A percentile compares a stretch with the other conserved stretches of the same genome.
phyloP scores from a whole-genome alignment of 2,888 invertebrate species.

The Dysmachus trigonus region DNA sequence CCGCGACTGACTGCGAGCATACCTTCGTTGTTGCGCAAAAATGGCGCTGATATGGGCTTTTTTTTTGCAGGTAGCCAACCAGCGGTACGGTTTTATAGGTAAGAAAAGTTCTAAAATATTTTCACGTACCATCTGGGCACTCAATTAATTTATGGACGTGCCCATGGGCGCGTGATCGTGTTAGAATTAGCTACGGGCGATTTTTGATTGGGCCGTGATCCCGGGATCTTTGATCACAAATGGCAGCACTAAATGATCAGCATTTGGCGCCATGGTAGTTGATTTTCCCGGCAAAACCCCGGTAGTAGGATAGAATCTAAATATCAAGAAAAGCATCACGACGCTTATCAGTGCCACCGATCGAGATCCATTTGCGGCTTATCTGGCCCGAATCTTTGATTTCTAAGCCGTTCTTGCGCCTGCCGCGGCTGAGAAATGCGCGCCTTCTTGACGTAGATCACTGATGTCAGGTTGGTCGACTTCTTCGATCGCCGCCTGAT shows the following conservation, averaged over 20 bases:
- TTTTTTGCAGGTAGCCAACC: not conserved
- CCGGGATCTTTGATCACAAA: not conserved
- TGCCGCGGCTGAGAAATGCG: not conserved
- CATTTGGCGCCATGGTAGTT: not conserved
- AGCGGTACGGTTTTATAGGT: too few relatives aligned
- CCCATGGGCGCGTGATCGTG: not conserved
- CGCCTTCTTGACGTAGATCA: not conserved
- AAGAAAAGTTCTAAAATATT: not conserved
- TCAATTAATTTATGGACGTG: conserved; percentile 25
- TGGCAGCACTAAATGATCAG: not conserved
- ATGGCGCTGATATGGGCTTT: not conserved
- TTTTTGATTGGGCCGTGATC: not conserved
- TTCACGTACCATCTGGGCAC: not conserved
- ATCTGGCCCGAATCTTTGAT: conserved; percentile 16
- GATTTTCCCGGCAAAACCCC: not conserved
- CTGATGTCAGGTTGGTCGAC: not conserved
- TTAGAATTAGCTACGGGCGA: not conserved
- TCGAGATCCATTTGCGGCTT: conserved; percentile 9
- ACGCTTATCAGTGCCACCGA: not conserved
- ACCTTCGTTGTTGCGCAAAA: not conserved
- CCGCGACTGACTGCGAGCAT: not conserved
- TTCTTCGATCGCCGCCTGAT: not conserved
- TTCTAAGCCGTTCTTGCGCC: not conserved
- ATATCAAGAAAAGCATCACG: not conserved
- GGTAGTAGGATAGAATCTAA: not conserved